phyloP scores from a whole-genome alignment of 2,797 vertebrate genomes.

The Gallinago solitaria region DNA sequence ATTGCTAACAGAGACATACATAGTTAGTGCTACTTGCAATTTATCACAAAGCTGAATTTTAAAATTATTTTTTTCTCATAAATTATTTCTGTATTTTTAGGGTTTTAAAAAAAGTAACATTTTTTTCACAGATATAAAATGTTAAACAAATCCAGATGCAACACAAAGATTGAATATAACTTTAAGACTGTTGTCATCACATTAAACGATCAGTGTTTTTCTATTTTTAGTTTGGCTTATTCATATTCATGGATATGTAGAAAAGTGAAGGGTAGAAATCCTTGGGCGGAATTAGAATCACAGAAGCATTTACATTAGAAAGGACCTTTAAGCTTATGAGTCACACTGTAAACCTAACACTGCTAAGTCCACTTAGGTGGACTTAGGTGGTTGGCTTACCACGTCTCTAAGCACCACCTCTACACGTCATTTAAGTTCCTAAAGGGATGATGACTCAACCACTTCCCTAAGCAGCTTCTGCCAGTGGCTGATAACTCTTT shows the following conservation, averaged over 20 bases:
- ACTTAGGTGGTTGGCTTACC: too few species aligned
- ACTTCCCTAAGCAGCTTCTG: not conserved
- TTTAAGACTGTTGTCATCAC: not conserved
- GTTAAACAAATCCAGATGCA: not conserved
- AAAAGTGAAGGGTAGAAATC: not conserved
- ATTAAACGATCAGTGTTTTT: not conserved
- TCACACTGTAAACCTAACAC: not conserved
- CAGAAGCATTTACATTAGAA: not conserved
- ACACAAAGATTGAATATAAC: not conserved
- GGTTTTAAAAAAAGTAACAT: not conserved
- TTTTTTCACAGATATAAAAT: not conserved
- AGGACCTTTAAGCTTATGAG: not conserved
- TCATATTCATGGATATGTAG: not conserved
- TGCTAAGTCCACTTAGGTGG: not conserved
- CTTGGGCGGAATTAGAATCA: not conserved
- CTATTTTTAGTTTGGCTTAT: not conserved
- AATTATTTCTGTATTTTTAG: not conserved
- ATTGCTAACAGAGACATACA: not conserved
- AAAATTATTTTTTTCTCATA: not conserved
- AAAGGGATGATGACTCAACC: too few species aligned
- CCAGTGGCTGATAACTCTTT: not conserved
- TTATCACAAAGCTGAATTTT: not conserved
- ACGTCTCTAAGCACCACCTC: not conserved
- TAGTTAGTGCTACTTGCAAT: not conserved
- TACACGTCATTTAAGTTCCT: not conserved